A percentile compares a stretch with the other conserved stretches of the same genome.
phyloP scores from a whole-genome alignment of 2,797 vertebrate genomes.

The Muscicapa comitata region DNA sequence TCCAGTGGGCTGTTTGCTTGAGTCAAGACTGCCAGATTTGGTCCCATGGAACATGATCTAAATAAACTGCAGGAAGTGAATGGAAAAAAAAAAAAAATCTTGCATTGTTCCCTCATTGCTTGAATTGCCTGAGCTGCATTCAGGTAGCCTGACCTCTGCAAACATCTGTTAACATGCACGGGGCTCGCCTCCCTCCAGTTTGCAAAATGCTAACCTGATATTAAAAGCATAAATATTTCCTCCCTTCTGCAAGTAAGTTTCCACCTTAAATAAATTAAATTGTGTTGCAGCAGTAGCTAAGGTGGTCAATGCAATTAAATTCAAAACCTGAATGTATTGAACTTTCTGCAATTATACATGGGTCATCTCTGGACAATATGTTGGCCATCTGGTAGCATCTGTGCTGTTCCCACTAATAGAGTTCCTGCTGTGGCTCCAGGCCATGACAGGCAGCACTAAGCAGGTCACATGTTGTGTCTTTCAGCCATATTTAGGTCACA shows the following conservation, averaged over 20 bases:
- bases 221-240: conserved; percentile 55
- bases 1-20: conserved; percentile 53
- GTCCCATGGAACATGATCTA: conserved; percentile 63
- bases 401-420: conserved; percentile 89
- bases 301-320: conserved; percentile 88
- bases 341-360: conserved; percentile 92
- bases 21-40: conserved; percentile 60
- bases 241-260: conserved; percentile 54
- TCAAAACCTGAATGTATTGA: conserved; percentile 89
- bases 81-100: neutral
- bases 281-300: conserved; percentile 76
- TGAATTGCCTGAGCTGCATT: conserved; percentile 50
- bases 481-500: conserved; percentile 99
- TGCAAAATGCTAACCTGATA: neutral
- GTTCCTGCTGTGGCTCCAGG: conserved; percentile 81
- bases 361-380: conserved; percentile 96
- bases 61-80: conserved; percentile 61
- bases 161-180: conserved; percentile 50
- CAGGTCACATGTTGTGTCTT: conserved; percentile 97
- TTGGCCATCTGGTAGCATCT: conserved; percentile 95
- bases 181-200: neutral
- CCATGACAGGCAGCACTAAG: conserved; percentile 84
- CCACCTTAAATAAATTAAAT: conserved; percentile 84
- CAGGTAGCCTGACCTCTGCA: conserved; percentile 65
- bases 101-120: conserved; percentile 50